phyloP scores from a whole-genome alignment of 2,113 vertebrate species.

The Jaculus jaculus region DNA sequence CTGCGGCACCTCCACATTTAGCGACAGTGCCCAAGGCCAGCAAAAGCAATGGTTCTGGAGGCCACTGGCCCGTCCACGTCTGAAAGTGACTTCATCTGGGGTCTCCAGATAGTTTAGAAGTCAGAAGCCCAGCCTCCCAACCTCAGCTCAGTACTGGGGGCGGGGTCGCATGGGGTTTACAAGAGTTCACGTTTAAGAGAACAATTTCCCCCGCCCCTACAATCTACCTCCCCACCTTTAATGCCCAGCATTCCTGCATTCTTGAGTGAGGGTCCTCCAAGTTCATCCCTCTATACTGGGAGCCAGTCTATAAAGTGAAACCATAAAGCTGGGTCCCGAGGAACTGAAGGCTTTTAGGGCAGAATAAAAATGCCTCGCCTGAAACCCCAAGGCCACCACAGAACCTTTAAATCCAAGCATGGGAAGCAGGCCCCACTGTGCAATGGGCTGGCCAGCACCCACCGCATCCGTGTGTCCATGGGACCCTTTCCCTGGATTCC shows the following conservation, averaged over 20 bases:
- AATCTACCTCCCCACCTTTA: constrained; percentile 67
- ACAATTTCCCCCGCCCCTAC: constrained; percentile 21
- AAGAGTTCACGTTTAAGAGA: constrained; percentile 48
- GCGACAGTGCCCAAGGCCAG: background rate
- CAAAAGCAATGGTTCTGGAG: fast-evolving
- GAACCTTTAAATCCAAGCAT: constrained; percentile 25
- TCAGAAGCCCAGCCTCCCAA: constrained; percentile 22
- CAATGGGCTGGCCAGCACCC: background rate
- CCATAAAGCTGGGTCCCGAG: constrained; percentile 82
- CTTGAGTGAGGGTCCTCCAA: constrained; percentile 83
- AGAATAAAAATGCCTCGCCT: constrained; percentile 84
- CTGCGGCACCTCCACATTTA: fast-evolving
- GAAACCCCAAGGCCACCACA: constrained; percentile 71
- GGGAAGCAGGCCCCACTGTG: background rate
- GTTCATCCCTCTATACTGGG: constrained; percentile 86
- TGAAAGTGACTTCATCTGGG: constrained; percentile 13
- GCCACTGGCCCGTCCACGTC: background rate
- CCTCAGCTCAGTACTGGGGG: constrained; percentile 48
- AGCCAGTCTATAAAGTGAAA: constrained; percentile 83
- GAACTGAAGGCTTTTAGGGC: constrained; percentile 84
- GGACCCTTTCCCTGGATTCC: too few relatives aligned
- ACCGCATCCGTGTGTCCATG: background rate
- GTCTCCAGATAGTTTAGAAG: background rate
- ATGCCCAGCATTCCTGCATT: constrained; percentile 79
- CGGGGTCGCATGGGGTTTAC: constrained; percentile 31